Base-by-base conservation (phyloP, 2,113 vertebrate genomes). In the Harpagus bidentatus region DNA sequence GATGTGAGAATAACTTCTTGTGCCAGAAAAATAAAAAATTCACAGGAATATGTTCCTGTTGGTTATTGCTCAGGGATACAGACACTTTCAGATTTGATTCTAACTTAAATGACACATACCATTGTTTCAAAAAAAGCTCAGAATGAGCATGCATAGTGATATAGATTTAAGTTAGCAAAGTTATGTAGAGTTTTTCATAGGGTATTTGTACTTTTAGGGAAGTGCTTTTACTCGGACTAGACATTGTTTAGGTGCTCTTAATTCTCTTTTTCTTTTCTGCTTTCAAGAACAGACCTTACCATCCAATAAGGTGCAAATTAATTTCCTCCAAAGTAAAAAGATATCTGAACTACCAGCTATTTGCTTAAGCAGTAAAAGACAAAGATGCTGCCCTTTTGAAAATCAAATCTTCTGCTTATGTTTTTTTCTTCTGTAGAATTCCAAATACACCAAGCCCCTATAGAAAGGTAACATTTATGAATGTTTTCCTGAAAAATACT, bases 11-110 rank as follows among this genome's bases (percentile, higher is more conserved):
- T 90, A 84, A 73, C 17, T 69, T 89, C 52, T 89, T 89, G 80
- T 94, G 80, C 93, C 92, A 97, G 90, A 71, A 95, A 95, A 95
- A 94, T 85, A 87, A 87, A 95, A 92, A 76, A 87, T 91, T 87
- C 95, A 82, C 69, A 95, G 86, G 93, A 96, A 82, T 88, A 86
- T 92, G 77, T 96, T 96, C 77, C 61, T 82, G 56, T 84, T 96
- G 88, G 88, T 96, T 97, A 56, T 81, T 97, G 90, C 93, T 94
- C 26, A 88, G 73, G 83, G 82, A 88, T 14, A 86, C 56, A 93
- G 74, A 78, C 18, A 20, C 43, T 74, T 90, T 63, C 52, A 63
- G 28, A 82, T 81, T 83, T 13, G 21, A 69, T 93, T 90, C 78
- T 81, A 56, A 43, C 47, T 92, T 47, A 89, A 89, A 91, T 88